Evolutionary conservation across 2,113 vertebrate genomes (phyloP), one percentile per base, ranked within the genome.

Genomic region (Anas platyrhynchos): DNA sequence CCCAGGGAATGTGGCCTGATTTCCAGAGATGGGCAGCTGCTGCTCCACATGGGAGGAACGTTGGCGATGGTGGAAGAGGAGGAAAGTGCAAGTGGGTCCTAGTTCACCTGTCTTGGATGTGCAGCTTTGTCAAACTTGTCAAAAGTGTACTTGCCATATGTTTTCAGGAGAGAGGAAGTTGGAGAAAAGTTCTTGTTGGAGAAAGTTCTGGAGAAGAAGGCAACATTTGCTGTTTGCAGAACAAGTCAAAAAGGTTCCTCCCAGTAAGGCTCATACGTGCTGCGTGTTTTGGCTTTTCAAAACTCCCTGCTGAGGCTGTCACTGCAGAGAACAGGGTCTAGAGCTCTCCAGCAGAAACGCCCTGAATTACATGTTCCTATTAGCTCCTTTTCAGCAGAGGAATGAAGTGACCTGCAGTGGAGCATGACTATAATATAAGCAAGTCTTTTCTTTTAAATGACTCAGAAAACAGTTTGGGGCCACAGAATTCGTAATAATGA

Each of bases 11-110:
- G 50, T 25, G 22, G 50, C 62, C 62, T 50, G 21, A 50, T 50
- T 50, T 50, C 48, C 48, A 50, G 48, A 50, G 48, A 22, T 50
- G 48, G 48, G 48, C 48, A 50, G 48, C 66, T 43, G 73, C 54
- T 67, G 67, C 31, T 78, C 2, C 1, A 5, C 9, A 2, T 36
- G 59, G 32, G 41, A 79, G 55, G 46, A 14, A 6, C 3, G 44
- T 23, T 38, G 55, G 34, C 44, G n/a, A 4, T 8, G 48, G 48
- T 0, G 9, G 76, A 72, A 54, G 36, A 69, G n/a, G 31, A 38
- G 54, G 17, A 91, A n/a, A 27, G 5, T 18, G 48, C 5, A 0
- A 4, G 34, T 3, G 3, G 43, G 21, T 66, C 61, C 9, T 1
- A 58, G 13, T 31, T 89, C 66, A 48, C 21, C 26, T 72, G 7